These are phyloP conservation scores for Cervus canadensis DNA, from an alignment of 2,113 vertebrate species.

Conservation along the genomic window DNA sequence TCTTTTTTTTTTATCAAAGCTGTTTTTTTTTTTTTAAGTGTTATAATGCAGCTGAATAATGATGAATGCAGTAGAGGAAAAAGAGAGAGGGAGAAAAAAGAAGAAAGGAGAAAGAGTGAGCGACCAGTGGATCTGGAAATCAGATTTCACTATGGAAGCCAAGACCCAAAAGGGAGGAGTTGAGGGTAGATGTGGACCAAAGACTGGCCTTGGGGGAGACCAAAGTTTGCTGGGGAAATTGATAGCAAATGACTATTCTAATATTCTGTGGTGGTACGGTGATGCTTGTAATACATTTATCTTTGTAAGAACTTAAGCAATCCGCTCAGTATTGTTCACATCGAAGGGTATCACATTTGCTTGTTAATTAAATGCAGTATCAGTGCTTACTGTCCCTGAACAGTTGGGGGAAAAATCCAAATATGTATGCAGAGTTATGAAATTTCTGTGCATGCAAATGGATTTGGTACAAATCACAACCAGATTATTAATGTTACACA, in stretches of 20 bases:
- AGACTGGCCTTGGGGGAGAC: slow-evolving; percentile 43
- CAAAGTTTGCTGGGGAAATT: slow-evolving; percentile 64
- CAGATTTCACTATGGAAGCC: slow-evolving; percentile 75
- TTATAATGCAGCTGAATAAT: slow-evolving; percentile 92
- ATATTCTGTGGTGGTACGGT: slow-evolving; percentile 63
- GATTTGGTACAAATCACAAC: slow-evolving; percentile 68
- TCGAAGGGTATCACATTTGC: slow-evolving; percentile 79
- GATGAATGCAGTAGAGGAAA: slow-evolving; percentile 87
- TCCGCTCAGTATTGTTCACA: slow-evolving; percentile 79
- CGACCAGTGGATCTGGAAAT: slow-evolving; percentile 75
- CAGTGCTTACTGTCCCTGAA: slow-evolving; percentile 76
- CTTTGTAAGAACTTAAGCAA: slow-evolving; percentile 73
- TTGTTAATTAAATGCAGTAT: slow-evolving; percentile 84
- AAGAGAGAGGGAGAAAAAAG: slow-evolving; percentile 65
- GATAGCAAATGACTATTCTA: slow-evolving; percentile 69
- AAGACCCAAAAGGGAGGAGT: slow-evolving; percentile 57
- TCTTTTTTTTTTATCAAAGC: slow-evolving; percentile 72
- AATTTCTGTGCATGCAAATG: slow-evolving; percentile 74
- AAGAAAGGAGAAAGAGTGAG: slow-evolving; percentile 32
- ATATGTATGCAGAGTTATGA: slow-evolving; percentile 73
- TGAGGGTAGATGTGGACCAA: slow-evolving; percentile 43
- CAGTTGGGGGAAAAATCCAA: slow-evolving; percentile 72
- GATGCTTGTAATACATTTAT: slow-evolving; percentile 77
- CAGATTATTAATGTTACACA: slow-evolving; percentile 56
- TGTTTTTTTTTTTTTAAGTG: slow-evolving; percentile 81